phyloP scores from a whole-genome alignment of 2,113 vertebrate species.

The Scomber colias region DNA sequence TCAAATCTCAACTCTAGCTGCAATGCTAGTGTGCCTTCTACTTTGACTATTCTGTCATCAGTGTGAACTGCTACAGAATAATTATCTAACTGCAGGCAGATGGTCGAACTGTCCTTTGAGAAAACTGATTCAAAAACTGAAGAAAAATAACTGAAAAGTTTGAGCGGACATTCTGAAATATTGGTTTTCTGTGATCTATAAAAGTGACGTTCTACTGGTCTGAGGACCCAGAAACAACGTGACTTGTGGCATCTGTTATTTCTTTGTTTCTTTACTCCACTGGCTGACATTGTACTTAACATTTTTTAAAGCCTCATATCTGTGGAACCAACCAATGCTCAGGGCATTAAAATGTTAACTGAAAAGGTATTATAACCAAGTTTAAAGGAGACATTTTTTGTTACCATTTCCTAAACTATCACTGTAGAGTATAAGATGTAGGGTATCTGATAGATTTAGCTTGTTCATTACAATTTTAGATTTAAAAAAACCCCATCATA shows the following conservation, averaged over 20 bases:
- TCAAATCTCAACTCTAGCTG: slow-evolving; percentile 21
- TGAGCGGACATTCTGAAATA: neutral
- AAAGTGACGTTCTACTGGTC: neutral
- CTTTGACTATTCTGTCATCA: slow-evolving; percentile 16
- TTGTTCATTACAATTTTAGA: no score
- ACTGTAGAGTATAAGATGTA: no score
- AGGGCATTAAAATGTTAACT: neutral
- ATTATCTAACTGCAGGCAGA: slow-evolving; percentile 15
- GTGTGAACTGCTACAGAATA: slow-evolving; percentile 29
- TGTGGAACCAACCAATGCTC: neutral
- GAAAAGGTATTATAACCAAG: no score
- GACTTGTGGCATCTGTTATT: neutral
- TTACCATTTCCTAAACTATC: no score
- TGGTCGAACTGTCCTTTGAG: neutral
- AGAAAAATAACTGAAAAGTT: slow-evolving; percentile 13
- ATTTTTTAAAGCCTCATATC: neutral
- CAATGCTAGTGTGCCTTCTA: slow-evolving; percentile 26
- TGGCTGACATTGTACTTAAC: neutral
- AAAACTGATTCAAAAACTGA: neutral
- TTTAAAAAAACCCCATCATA: no score
- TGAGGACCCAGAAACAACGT: neutral
- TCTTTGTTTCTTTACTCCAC: neutral
- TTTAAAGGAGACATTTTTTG: neutral
- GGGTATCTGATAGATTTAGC: no score
- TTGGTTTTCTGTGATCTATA: neutral